Evolutionary conservation across 2,888 invertebrate species (phyloP), one percentile per base, ranked within the genome.

Genomic region (Dusona sp.): DNA sequence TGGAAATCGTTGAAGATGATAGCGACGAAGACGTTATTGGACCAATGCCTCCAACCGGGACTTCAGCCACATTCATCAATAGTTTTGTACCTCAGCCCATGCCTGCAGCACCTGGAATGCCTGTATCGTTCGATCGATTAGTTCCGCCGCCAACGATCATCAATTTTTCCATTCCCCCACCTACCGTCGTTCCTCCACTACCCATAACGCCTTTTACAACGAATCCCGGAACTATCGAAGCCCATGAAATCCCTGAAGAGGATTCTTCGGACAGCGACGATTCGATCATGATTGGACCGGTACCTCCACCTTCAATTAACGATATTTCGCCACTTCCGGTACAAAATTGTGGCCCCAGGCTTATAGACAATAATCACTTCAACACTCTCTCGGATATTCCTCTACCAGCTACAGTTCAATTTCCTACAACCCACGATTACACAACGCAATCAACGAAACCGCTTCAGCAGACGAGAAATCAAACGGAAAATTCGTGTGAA

Each of bases 261-360:
- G 80, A 86, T 51, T 83, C 83, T 64, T 61, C 77, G 36, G 85
- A 88, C 25, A 88, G 87, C 72, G 83, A 90, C 54, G 89, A 91
- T 80, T 89, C 88, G 4, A 83, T 89, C 29, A 80, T 89, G 16
- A 90, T 90, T 73, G 92, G 90, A 1, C 90, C 91, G 8, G 82
- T 92, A 29, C 91, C 91, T 64, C 89, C 88, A 45, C 57, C 88
- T 3, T 70, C 72, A 29, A 65, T 85, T 0, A 83, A 73, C 70
- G 79, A 86, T 85, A 84, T 83, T 72, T 29, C 81, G 3, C 54
- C 22, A n/a, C n/a, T 7, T 7, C 9, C 61, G 4, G 22, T 33
- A 2, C 70, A 64, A 64, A 84, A 72, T 8, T 87, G 84, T 57
- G 84, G 84, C 36, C 86, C 77, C 22, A 86, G 78, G 29, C 86